phyloP scores from a whole-genome alignment of 2,113 vertebrate species.

The Antechinus flavipes region DNA sequence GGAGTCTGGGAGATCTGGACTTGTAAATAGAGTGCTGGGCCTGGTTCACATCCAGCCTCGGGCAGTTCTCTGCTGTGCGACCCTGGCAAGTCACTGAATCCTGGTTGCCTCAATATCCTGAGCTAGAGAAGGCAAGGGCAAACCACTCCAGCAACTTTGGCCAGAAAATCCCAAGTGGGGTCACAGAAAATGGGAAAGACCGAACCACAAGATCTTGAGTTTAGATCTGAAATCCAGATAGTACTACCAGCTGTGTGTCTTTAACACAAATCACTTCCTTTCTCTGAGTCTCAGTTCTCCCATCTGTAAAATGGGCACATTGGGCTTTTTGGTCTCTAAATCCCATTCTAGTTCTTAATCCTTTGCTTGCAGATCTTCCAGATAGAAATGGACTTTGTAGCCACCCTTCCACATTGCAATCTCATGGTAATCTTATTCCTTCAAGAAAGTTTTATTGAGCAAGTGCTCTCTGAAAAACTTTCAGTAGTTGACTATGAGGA shows the following conservation, averaged over 20 bases:
- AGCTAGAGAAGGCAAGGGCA: no score
- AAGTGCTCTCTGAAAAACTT: neutral
- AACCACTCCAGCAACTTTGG: no score
- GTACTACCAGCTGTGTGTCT: neutral
- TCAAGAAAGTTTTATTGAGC: neutral
- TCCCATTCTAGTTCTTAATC: neutral
- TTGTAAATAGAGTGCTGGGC: no score
- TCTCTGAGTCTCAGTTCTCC: neutral
- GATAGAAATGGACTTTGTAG: no score
- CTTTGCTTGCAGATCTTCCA: no score
- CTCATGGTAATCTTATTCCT: neutral
- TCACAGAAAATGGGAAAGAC: no score
- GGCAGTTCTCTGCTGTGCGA: no score
- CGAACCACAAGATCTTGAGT: neutral
- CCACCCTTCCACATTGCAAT: neutral
- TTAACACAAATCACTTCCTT: neutral
- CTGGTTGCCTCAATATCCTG: no score
- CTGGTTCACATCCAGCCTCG: no score
- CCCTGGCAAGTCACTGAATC: no score
- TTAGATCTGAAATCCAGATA: no score
- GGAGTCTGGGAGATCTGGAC: neutral
- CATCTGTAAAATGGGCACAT: neutral
- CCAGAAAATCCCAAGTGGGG: no score
- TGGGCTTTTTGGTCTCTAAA: neutral
- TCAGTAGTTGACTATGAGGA: neutral